Conservation (phyloP, 30 jellyfish, hydroid and myxozoan genomes). For the Cassiopea xamachana region DNA sequence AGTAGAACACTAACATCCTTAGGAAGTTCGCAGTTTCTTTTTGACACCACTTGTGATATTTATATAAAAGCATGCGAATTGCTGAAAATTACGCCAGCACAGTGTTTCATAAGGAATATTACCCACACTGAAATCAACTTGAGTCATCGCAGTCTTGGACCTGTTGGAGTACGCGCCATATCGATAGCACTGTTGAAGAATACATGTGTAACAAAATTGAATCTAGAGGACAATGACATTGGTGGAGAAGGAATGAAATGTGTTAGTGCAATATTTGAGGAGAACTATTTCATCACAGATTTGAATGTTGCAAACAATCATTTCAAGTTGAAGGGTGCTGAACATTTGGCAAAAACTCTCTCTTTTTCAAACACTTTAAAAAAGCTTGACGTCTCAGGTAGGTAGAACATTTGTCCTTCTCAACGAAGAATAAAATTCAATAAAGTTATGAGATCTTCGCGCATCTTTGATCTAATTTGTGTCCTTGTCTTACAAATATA, state of each 20-base stretch:
- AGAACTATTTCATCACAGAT: slow-evolving; percentile 44
- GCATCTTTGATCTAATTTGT: too few relatives aligned
- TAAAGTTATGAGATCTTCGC: background rate
- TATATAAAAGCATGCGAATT: slow-evolving; percentile 46
- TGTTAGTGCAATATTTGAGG: slow-evolving; percentile 37
- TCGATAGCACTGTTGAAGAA: slow-evolving; percentile 45
- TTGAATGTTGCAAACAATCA: slow-evolving; percentile 30
- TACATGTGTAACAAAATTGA: slow-evolving; percentile 26
- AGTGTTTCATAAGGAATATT: slow-evolving; percentile 19
- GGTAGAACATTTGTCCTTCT: background rate
- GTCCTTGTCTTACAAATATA: too few relatives aligned
- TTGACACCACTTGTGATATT: slow-evolving; percentile 35
- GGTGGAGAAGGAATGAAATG: slow-evolving; percentile 39
- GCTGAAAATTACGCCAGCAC: slow-evolving; percentile 46
- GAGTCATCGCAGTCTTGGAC: slow-evolving; percentile 52
- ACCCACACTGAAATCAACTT: slow-evolving; percentile 32
- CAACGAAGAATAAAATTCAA: background rate
- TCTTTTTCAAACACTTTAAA: slow-evolving; percentile 30
- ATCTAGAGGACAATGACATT: slow-evolving; percentile 48
- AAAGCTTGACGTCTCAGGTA: slow-evolving; percentile 49
- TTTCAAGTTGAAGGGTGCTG: slow-evolving; percentile 43
- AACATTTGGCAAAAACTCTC: slow-evolving; percentile 22
- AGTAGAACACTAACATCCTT: background rate
- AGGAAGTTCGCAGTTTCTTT: slow-evolving; percentile 1
- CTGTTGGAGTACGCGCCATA: slow-evolving; percentile 46